Conservation (phyloP, 2,888 invertebrate genomes). For the Sphaeridia pumilis region DNA sequence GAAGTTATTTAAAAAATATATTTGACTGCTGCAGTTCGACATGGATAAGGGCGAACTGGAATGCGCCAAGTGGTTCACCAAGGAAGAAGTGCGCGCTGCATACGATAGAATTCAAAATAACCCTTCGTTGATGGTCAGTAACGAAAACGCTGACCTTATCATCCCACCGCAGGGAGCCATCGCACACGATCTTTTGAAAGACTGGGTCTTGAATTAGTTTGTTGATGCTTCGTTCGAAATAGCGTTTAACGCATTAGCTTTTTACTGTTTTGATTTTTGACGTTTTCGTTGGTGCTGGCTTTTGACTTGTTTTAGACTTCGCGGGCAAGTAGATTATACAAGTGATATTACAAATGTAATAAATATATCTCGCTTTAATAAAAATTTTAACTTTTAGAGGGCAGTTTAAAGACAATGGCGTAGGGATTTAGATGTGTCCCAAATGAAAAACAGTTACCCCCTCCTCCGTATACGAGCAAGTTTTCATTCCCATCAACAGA, state of each 20-base stretch:
- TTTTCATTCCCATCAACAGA: neutral
- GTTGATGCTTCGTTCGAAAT: too few species aligned
- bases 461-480: conserved; percentile 28
- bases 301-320: too few species aligned
- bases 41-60: conserved; percentile 31
- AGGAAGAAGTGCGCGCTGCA: conserved; percentile 26
- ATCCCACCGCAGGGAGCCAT: conserved; percentile 33
- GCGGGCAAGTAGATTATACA: too few species aligned
- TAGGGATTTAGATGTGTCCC: conserved; percentile 33
- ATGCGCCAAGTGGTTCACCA: conserved; percentile 31
- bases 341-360: too few species aligned
- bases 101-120: conserved; percentile 19
- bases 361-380: too few species aligned
- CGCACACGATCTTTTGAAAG: conserved; percentile 27
- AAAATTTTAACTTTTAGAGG: too few species aligned
- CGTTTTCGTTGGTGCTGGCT: too few species aligned
- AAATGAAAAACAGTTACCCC: conserved; percentile 34
- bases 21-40: conserved; percentile 19
- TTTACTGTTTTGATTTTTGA: too few species aligned
- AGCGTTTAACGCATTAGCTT: too few species aligned
- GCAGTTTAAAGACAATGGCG: too few species aligned
- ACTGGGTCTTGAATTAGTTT: too few species aligned
- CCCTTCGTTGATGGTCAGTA: conserved; percentile 22
- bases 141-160: conserved; percentile 23
- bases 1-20: neutral